Base-by-base conservation (phyloP, 2,797 vertebrate species). In the Nothura maculosa region DNA sequence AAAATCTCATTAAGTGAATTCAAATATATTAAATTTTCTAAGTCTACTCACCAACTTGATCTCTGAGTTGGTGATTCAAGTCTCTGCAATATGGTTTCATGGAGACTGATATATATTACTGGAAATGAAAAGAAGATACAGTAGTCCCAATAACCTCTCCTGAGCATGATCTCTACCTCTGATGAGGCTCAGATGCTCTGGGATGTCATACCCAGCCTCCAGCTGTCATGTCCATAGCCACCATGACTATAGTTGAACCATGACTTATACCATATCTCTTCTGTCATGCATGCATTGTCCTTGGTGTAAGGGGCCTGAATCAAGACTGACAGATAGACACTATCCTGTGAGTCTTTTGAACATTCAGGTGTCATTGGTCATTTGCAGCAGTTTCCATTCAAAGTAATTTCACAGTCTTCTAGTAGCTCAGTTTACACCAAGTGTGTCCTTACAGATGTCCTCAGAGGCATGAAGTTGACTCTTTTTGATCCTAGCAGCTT, bases 121-220 rank as follows among this genome's bases (percentile, higher is more conserved):
- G 4, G 4, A 28, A 16, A 10, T 12, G 48, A 36, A 54, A 36
- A 74, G 27, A 66, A 76, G 6, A 34, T 27, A 3, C n/a, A 34
- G 4, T 0, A 15, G 43, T 30, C 4, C 57, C 50, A 68, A 9
- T 8, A 58, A 9, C 38, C 27, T 21, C 63, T 66, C 52, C 81
- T 68, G 0, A 4, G 24, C 40, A 36, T 61, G 20, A 2, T 78
- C 16, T 47, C 10, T 8, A 0, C 16, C 30, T 64, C n/a, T 19
- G 12, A 54, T 30, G 52, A 54, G 52, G 27, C 5, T 27, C n/a
- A 79, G 28, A 17, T 34, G 30, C 32, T 58, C 42, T 68, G 36
- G 74, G 17, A 9, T 28, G 19, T 34, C 27, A 14, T 74, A 67
- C 30, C 19, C 76, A 77, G 7, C 9, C 63, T 50, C 55, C 22